A percentile compares a stretch with the other conserved stretches of the same genome.
phyloP scores from a whole-genome alignment of 2,888 invertebrate species.

The Odiellus spinosus region DNA sequence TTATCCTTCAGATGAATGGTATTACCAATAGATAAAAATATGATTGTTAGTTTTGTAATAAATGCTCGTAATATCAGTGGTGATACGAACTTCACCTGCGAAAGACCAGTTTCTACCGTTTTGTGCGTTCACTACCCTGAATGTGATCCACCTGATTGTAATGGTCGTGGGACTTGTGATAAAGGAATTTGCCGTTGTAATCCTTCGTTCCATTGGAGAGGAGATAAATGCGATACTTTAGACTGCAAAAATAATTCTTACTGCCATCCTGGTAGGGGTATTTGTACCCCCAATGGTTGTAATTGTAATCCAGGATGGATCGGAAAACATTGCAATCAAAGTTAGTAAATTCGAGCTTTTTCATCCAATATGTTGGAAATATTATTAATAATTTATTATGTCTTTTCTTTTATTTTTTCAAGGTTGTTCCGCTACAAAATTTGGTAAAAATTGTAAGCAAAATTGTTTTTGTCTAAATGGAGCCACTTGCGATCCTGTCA shows the following conservation, averaged over 20 bases:
- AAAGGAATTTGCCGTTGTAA: conserved; percentile 27
- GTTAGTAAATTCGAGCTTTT: no score
- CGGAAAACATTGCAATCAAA: conserved; percentile 24
- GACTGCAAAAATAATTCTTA: conserved; percentile 25
- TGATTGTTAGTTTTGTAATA: conserved; percentile 3
- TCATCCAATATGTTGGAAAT: no score
- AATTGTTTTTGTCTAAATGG: conserved; percentile 24
- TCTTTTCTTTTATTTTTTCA: no score
- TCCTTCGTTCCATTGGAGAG: conserved; percentile 23
- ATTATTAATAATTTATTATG: no score
- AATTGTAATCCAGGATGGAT: conserved; percentile 25
- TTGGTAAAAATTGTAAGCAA: conserved; percentile 23
- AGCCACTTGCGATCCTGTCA: conserved; percentile 25
- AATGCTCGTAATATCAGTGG: neutral
- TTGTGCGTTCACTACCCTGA: conserved; percentile 28
- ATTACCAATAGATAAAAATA: neutral
- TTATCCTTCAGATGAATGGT: conserved; percentile 30
- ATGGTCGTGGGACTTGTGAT: conserved; percentile 26
- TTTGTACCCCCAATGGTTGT: conserved; percentile 28
- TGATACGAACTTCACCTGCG: conserved; percentile 24
- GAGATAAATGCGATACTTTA: conserved; percentile 24
- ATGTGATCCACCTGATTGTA: conserved; percentile 24
- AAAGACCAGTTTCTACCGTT: conserved; percentile 26
- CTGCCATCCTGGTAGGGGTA: conserved; percentile 21
- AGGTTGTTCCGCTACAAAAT: conserved; percentile 7